These are phyloP conservation scores for Anarhynchus alexandrinus DNA, from an alignment of 2,113 vertebrate genomes.

Conservation along the genomic window DNA sequence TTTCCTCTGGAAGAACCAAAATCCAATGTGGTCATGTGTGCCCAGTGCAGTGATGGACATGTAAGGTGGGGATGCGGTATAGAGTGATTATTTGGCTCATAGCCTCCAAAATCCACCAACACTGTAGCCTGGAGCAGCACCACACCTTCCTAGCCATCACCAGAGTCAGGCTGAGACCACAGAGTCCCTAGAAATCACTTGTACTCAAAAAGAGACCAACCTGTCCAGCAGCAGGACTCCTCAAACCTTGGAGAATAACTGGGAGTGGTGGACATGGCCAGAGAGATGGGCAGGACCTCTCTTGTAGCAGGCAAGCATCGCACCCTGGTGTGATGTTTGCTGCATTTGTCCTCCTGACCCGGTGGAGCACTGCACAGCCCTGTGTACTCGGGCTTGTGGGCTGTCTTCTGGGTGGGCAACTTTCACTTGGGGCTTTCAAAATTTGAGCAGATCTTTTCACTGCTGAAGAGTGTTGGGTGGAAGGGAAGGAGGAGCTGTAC, in stretches of 20 bases:
- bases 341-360: not conserved
- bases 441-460: not conserved
- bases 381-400: fast-evolving
- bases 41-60: not conserved
- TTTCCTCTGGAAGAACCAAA: not conserved
- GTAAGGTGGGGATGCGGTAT: not conserved
- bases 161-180: not conserved
- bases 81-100: not conserved
- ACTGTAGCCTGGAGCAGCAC: not conserved
- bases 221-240: not conserved
- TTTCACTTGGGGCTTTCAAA: not conserved
- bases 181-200: not conserved
- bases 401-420: not conserved
- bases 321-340: not conserved
- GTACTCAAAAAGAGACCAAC: not conserved
- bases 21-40: fast-evolving
- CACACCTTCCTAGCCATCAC: not conserved
- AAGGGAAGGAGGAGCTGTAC: not conserved
- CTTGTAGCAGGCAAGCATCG: not conserved
- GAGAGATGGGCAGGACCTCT: not conserved
- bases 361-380: not conserved
- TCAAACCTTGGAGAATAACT: not conserved
- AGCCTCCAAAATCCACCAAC: not conserved
- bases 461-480: not conserved
- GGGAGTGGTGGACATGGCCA: not conserved